A percentile compares a stretch with the other conserved stretches of the same genome.
Evolutionary conservation across 2,113 vertebrate genomes (phyloP).

Genomic region (Apeltes quadracus): DNA sequence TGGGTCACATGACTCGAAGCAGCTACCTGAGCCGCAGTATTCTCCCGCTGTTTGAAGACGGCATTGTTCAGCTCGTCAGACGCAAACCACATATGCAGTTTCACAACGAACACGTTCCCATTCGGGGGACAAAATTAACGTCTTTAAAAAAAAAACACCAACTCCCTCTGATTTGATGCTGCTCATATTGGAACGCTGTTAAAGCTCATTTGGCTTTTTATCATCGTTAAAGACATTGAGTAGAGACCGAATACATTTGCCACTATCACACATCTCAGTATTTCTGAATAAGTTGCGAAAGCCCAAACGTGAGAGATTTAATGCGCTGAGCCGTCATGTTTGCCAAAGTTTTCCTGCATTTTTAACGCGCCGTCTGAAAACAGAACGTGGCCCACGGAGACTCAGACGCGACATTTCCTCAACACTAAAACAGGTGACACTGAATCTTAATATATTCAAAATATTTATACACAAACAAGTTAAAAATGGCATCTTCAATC

Average conservation of each 20-base stretch:
- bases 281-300: conserved; percentile 28
- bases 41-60: not conserved
- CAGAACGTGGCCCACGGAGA: conserved; percentile 58
- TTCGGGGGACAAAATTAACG: too few species aligned
- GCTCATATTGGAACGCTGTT: not conserved
- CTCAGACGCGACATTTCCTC: conserved; percentile 48
- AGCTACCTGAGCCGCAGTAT: not conserved
- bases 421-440: conserved; percentile 28
- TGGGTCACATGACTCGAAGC: too few species aligned
- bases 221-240: not conserved
- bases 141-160: too few species aligned
- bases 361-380: conserved; percentile 51
- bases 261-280: conserved; percentile 19
- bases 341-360: conserved; percentile 61
- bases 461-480: too few species aligned
- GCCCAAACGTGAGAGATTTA: conserved; percentile 35
- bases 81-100: not conserved
- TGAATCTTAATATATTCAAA: conserved; percentile 35
- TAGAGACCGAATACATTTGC: conserved; percentile 10
- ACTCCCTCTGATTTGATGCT: not conserved
- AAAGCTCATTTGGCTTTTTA: conserved; percentile 16
- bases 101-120: too few species aligned
- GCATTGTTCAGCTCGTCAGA: not conserved
- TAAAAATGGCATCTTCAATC: conserved; percentile 4
- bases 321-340: conserved; percentile 51